Conservation (phyloP, 1,140 invertebrate genomes). For the Physella acuta region DNA sequence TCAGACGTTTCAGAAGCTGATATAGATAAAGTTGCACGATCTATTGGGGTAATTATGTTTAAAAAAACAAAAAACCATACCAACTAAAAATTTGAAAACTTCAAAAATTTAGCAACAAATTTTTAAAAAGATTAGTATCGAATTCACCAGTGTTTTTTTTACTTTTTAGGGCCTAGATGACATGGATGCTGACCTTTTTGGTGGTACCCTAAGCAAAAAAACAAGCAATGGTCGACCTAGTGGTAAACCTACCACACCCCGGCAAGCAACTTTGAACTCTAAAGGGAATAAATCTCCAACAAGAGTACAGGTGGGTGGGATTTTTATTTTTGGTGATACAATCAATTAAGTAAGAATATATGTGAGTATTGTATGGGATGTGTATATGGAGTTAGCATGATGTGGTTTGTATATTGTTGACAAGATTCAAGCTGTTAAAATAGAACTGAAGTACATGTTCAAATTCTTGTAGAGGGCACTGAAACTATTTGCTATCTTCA, state of each 20-base stretch:
- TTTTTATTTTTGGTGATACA: too few species aligned
- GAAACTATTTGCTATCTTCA: too few species aligned
- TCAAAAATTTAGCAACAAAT: too few species aligned
- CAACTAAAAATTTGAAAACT: neutral
- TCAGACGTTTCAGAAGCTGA: conserved; percentile 56
- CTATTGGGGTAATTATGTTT: conserved; percentile 47
- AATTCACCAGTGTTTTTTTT: neutral
- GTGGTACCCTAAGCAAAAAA: conserved; percentile 36
- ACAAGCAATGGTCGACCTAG: conserved; percentile 35
- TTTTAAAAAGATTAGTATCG: neutral
- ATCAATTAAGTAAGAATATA: too few species aligned
- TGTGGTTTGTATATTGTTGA: too few species aligned
- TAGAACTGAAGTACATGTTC: too few species aligned
- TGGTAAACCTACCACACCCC: conserved; percentile 40
- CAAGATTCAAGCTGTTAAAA: too few species aligned
- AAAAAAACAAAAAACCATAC: neutral
- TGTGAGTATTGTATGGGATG: too few species aligned
- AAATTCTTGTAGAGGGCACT: too few species aligned
- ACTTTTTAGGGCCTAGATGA: conserved; percentile 52
- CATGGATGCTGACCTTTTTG: conserved; percentile 56
- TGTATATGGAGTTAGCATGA: too few species aligned
- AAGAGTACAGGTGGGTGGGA: conserved; percentile 21
- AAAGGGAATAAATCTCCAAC: conserved; percentile 18
- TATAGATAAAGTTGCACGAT: conserved; percentile 49
- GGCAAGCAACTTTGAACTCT: neutral